Evolutionary conservation across 1,140 invertebrate genomes (phyloP), one percentile per base, ranked within the genome.

Genomic region (Xylocopa sonorina): DNA sequence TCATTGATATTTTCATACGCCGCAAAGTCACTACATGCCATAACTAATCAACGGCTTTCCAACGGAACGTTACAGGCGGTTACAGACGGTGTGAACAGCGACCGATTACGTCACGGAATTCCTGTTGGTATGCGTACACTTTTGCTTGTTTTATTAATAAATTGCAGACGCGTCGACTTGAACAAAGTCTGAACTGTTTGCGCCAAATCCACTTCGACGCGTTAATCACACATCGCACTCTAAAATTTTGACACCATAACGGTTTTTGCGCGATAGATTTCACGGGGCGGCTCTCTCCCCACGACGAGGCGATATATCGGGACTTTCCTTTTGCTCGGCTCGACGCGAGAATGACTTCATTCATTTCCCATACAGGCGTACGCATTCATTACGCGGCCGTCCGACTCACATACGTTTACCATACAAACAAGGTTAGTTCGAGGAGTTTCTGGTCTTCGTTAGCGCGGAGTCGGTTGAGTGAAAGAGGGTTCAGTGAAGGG

Each of bases 391-490:
- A 53, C 24, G 34, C 21, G 50, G 29, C 46, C 60, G 71, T 64
- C 75, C 57, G 55, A 24, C 63, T 84, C 74, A 50, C 78, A 73
- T 53, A 55, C 68, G 73, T 67, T 77, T 69, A 77, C 79, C 79
- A 81, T 81, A 63, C 68, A 80, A 53, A 55, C 64, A 77, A 64
- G 75, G 71, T 68, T 78, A 78, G 68, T 82, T 82, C 81, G 64
- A 77, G 57, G 81, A 86, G 85, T 87, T 88, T 89, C 86, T 89
- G 87, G 72, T 88, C 85, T 87, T 89, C 85, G 86, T 90, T 89
- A 88, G 80, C 86, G 80, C 86, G 63, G 66, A 86, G 72, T 78
- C 78, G 84, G 62, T 60, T 76, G 77, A 78, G 73, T 75, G 72
- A 79, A 85, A 87, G 85, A 86, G 68, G 73, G 76, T 81, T 84